Base-by-base conservation (phyloP, 2,888 invertebrate genomes). In the Oxystoma pomonae region DNA sequence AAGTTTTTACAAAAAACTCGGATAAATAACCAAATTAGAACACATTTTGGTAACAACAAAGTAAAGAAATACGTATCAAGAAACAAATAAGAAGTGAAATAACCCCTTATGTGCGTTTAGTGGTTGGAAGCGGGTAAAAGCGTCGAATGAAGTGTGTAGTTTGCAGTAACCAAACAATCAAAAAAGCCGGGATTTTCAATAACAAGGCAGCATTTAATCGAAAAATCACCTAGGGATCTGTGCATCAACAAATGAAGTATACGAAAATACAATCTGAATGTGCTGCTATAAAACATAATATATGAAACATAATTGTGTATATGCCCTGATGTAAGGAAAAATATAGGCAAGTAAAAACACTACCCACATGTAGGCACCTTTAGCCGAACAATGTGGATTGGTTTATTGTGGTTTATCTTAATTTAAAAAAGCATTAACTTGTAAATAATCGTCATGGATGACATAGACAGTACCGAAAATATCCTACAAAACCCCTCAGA, bases 161-260 rank as follows among this genome's bases (percentile, higher is more conserved):
- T 67, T 67, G 60, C 67, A 68, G 65, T 68, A 70, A 72, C 67
- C 69, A 71, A 68, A 70, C 72, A 69, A 60, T 60, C 57, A 65
- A 68, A 71, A 69, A 70, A 67, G 70, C 71, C 71, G 70, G 72
- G 71, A 70, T 71, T 69, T 70, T 69, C 51, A 67, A 65, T 61
- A 65, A 65, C 62, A 68, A 60, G 62, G 61, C 60, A 62, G 53
- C 58, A 19, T 20, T n/a, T n/a, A n/a, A n/a, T n/a, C n/a, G n/a
- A n/a, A n/a, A n/a, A n/a, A n/a, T n/a, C n/a, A n/a, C n/a, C n/a
- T n/a, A n/a, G n/a, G n/a, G n/a, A n/a, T n/a, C n/a, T n/a, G n/a
- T n/a, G n/a, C n/a, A n/a, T n/a, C n/a, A n/a, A n/a, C n/a, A n/a
- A n/a, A n/a, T n/a, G n/a, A n/a, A n/a, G n/a, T n/a, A n/a, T n/a